These are phyloP conservation scores for Passer domesticus DNA, from an alignment of 2,113 vertebrate species.

Conservation along the genomic window DNA sequence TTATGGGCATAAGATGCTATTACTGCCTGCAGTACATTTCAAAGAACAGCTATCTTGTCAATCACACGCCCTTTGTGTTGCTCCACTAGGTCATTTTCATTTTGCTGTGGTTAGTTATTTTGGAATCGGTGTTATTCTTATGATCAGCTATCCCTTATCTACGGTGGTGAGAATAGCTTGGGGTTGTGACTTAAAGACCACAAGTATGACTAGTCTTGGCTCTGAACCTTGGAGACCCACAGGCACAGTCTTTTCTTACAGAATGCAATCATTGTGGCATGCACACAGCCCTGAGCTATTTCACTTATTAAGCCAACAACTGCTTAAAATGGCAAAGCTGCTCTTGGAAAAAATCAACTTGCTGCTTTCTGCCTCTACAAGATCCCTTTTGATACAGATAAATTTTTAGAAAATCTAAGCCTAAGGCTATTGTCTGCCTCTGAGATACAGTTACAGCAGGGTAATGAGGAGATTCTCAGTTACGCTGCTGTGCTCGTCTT, in stretches of 20 bases:
- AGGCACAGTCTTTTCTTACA: slow-evolving; percentile 51
- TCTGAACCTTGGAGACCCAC: slow-evolving; percentile 37
- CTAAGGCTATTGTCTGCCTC: slow-evolving; percentile 29
- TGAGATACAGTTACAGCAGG: slow-evolving; percentile 23
- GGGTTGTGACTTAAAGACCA: slow-evolving; percentile 42
- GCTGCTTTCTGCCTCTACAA: slow-evolving; percentile 64
- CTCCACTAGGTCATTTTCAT: slow-evolving; percentile 43
- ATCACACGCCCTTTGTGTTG: slow-evolving; percentile 24
- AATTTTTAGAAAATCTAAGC: slow-evolving; percentile 47
- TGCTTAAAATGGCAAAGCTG: slow-evolving; percentile 64
- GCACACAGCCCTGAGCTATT: slow-evolving; percentile 56
- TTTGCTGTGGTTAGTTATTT: slow-evolving; percentile 52
- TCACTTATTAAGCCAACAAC: slow-evolving; percentile 65
- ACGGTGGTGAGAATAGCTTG: slow-evolving; percentile 8
- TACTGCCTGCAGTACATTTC: slow-evolving; percentile 25
- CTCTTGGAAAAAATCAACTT: slow-evolving; percentile 60
- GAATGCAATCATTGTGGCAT: slow-evolving; percentile 67
- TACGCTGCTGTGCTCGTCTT: background rate
- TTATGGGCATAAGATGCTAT: slow-evolving; percentile 37
- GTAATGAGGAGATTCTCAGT: background rate
- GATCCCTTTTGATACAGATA: slow-evolving; percentile 56
- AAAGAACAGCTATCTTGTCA: slow-evolving; percentile 64
- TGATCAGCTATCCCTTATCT: slow-evolving; percentile 58
- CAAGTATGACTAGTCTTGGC: slow-evolving; percentile 63
- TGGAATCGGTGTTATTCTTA: slow-evolving; percentile 29